phyloP scores from a whole-genome alignment of 2,797 vertebrate genomes.

The Hippocampus kuda region DNA sequence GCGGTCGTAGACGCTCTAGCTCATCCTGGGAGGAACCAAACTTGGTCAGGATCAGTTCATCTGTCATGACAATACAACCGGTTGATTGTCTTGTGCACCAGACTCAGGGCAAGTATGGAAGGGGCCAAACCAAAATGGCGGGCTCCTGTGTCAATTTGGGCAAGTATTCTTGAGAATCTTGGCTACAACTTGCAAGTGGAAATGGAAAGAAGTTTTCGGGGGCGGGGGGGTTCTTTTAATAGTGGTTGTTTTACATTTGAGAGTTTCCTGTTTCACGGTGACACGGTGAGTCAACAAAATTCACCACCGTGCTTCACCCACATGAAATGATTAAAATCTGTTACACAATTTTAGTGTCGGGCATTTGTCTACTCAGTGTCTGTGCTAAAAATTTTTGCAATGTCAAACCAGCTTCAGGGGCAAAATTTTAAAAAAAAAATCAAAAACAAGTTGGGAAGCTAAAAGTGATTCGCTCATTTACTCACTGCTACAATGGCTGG shows the following conservation, averaged over 20 bases:
- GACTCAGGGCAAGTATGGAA: too few species aligned
- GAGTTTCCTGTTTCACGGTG: neutral
- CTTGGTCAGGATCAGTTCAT: neutral
- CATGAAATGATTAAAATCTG: neutral
- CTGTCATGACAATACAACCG: too few species aligned
- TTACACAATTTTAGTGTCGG: too few species aligned
- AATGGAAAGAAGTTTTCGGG: too few species aligned
- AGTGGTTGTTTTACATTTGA: neutral
- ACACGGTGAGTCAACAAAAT: neutral
- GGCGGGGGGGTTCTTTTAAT: neutral
- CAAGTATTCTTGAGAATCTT: neutral
- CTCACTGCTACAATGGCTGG: neutral
- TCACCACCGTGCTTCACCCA: neutral
- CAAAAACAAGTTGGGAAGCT: neutral
- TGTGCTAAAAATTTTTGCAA: too few species aligned
- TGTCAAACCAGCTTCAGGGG: too few species aligned
- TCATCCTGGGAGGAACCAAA: conserved; percentile 43
- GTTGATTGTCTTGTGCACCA: too few species aligned
- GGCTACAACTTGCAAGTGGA: too few species aligned
- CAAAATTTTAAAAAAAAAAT: neutral
- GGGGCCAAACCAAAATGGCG: too few species aligned
- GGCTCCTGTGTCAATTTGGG: too few species aligned
- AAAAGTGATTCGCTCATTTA: neutral
- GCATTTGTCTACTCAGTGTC: too few species aligned
- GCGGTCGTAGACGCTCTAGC: conserved; percentile 71